Base-by-base conservation (phyloP, 2,888 invertebrate genomes). In the Acanthosoma haemorrhoidale region DNA sequence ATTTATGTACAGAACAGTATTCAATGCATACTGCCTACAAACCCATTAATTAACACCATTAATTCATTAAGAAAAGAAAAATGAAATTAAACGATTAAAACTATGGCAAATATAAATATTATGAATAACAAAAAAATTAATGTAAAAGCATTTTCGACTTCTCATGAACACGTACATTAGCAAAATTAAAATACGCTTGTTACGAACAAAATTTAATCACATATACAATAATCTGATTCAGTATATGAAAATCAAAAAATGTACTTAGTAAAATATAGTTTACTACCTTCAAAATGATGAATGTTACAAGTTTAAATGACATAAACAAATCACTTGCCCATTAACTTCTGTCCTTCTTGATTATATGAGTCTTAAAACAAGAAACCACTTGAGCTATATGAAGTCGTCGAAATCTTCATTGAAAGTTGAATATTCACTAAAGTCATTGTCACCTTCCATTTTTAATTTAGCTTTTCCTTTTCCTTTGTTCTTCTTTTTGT, bases 381-480 rank as follows among this genome's bases (percentile, higher is more conserved):
- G 6, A 29, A 18, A 13, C 25, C 63, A 63, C 63, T 9, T 25
- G 13, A 39, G 41, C 72, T 75, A 77, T 70, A 77, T 77, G 66
- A 77, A 76, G 67, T 77, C 77, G 59, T 76, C 76, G 63, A 73
- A 77, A 39, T 76, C 76, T 63, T 76, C 74, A 6, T 76, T 74
- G 60, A 76, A 76, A 6, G 76, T 76, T 63, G 76, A 76, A 69
- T 74, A 76, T 72, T 76, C 76, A 64, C 75, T 73, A 61, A 75
- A 76, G 63, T 73, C 74, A 57, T 67, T 75, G 15, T 74, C 73
- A 18, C 73, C 88, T 87, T 79, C 89, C 87, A 81, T 86, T 88
- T 75, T 91, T 89, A 79, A 66, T 69, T 74, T 90, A 89, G 88
- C 89, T 79, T 92, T 92, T 75, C 88, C 88, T 79, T 92, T 92